Evolutionary conservation across 2,888 invertebrate genomes (phyloP).

Genomic region (Zygogramma bicolorata): DNA sequence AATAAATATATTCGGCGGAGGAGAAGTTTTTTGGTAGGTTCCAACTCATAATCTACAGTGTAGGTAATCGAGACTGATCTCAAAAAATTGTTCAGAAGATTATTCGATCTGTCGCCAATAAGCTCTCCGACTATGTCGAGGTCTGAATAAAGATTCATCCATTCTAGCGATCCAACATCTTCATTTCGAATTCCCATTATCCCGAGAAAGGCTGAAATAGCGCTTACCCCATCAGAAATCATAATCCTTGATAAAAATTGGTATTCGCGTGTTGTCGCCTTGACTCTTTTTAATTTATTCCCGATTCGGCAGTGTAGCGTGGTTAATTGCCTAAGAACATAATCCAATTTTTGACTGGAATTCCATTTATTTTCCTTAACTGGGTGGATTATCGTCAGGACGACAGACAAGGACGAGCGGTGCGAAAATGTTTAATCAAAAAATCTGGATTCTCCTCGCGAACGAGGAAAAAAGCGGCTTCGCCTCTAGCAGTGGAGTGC

Average conservation of each 20-base stretch:
- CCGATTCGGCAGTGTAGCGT: conserved; percentile 31
- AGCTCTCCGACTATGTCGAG: no score
- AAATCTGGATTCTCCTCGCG: conserved; percentile 50
- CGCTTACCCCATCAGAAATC: conserved; percentile 10
- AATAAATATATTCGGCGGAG: no score
- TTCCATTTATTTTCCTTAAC: conserved; percentile 53
- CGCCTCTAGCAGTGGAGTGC: background rate
- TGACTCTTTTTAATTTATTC: conserved; percentile 35
- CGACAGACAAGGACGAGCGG: conserved; percentile 31
- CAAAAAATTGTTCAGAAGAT: no score
- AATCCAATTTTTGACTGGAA: conserved; percentile 48
- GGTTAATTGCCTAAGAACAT: conserved; percentile 43
- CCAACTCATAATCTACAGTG: no score
- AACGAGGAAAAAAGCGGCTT: conserved; percentile 15
- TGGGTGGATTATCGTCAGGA: conserved; percentile 51
- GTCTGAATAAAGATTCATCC: no score
- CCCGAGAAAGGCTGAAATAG: no score
- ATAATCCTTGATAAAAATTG: conserved; percentile 31
- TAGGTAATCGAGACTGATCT: no score
- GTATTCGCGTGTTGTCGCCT: background rate
- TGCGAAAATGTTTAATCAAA: conserved; percentile 56
- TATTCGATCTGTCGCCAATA: no score
- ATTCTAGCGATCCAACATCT: no score
- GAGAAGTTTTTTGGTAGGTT: no score
- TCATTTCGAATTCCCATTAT: no score